Evolutionary conservation across 2,113 vertebrate species (phyloP).

Genomic region (Paradoxurus hermaphroditus): DNA sequence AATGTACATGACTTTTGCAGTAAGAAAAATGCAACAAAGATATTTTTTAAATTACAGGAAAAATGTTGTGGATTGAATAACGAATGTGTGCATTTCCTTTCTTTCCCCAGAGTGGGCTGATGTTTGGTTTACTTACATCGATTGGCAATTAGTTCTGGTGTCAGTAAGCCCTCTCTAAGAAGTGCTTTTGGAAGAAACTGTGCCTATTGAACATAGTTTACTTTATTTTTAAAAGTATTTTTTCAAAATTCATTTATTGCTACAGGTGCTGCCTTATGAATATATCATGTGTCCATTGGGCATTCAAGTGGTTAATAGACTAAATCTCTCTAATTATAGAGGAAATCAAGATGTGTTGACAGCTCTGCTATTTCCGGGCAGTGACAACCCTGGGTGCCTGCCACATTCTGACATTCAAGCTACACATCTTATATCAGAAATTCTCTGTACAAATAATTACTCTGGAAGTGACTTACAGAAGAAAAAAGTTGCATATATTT

Average conservation of each 20-base stretch:
- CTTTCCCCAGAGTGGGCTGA: neutral
- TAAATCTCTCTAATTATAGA: constrained; percentile 55
- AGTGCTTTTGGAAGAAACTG: neutral
- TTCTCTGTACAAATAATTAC: constrained; percentile 36
- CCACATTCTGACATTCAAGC: constrained; percentile 32
- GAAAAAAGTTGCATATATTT: neutral
- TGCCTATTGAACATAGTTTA: neutral
- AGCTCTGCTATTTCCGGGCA: neutral
- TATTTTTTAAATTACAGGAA: neutral
- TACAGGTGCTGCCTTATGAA: constrained; percentile 4
- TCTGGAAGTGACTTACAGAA: neutral
- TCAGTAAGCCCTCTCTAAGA: neutral
- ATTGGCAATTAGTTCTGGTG: neutral
- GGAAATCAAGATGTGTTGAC: constrained; percentile 42
- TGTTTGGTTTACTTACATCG: neutral
- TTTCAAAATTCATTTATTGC: constrained; percentile 35
- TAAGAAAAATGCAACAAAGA: neutral
- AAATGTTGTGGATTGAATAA: neutral
- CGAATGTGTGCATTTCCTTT: neutral
- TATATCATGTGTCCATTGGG: neutral
- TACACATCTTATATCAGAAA: neutral
- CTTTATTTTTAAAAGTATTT: constrained; percentile 32
- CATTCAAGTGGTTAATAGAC: constrained; percentile 37
- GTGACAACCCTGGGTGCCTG: neutral
- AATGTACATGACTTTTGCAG: neutral